phyloP scores from a whole-genome alignment of 2,113 vertebrate species.

The Paedocypris sp. region DNA sequence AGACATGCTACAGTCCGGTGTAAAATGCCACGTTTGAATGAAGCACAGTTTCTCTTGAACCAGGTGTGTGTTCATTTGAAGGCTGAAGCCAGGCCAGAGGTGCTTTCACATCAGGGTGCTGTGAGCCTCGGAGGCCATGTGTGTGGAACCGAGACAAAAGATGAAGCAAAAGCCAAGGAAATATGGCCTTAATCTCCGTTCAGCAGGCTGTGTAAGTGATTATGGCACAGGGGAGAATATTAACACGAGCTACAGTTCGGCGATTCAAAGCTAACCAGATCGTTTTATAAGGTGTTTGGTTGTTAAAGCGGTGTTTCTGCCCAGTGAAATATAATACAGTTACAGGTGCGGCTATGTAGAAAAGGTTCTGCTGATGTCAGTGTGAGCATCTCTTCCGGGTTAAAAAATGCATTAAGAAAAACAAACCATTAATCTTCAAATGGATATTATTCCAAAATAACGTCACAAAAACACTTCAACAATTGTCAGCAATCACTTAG shows the following conservation, averaged over 20 bases:
- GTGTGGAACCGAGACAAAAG: neutral
- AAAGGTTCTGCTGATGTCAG: neutral
- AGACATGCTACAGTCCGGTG: neutral
- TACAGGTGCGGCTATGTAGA: slow-evolving; percentile 6
- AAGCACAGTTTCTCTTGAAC: neutral
- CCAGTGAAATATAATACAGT: slow-evolving; percentile 16
- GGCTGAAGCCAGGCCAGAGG: slow-evolving; percentile 20
- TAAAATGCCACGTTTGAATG: slow-evolving; percentile 4
- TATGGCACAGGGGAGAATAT: neutral
- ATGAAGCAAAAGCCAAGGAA: neutral
- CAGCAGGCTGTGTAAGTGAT: slow-evolving; percentile 7
- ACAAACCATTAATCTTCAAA: too few relatives aligned
- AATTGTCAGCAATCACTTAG: too few relatives aligned
- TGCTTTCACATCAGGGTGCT: slow-evolving; percentile 12
- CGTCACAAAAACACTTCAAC: too few relatives aligned
- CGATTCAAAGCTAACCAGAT: neutral
- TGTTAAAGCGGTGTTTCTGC: slow-evolving; percentile 17
- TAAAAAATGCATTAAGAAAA: too few relatives aligned
- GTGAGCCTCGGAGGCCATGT: neutral
- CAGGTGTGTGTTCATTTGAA: neutral
- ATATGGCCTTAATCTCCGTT: neutral
- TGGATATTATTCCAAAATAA: too few relatives aligned
- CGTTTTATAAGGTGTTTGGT: slow-evolving; percentile 25
- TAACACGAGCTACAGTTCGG: neutral
- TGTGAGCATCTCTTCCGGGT: too few relatives aligned